Evolutionary conservation across 2,113 vertebrate genomes (phyloP).

Genomic region (Ceyx melanurus): DNA sequence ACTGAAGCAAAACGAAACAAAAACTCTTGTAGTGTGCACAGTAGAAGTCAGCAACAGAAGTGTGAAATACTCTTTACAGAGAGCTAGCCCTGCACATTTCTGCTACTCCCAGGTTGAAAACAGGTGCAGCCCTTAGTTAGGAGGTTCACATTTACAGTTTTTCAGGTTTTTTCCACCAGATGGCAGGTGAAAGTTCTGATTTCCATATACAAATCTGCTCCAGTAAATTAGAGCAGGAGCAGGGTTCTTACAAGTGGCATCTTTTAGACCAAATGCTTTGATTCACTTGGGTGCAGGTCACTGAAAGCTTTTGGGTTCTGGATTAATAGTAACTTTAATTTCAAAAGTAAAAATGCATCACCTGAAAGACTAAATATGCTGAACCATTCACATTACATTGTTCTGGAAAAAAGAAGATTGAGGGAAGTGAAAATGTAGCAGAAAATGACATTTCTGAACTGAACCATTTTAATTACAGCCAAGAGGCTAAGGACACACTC

Average conservation of each 20-base stretch:
- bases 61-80: not conserved
- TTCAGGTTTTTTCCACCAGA: slow-evolving; percentile 43
- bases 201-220: not conserved
- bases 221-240: not conserved
- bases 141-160: not conserved
- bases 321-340: not conserved
- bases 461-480: not conserved
- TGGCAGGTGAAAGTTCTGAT: slow-evolving; percentile 55
- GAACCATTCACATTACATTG: not conserved
- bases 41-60: not conserved
- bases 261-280: not conserved
- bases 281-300: not conserved
- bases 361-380: not conserved
- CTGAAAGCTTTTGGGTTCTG: not conserved
- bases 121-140: not conserved
- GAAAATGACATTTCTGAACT: not conserved
- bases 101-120: not conserved
- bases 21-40: not conserved
- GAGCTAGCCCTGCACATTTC: not conserved
- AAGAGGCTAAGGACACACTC: not conserved
- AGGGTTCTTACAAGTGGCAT: not conserved
- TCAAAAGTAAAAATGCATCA: not conserved
- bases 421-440: not conserved
- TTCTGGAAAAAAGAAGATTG: not conserved
- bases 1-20: not conserved